Conservation (phyloP, 2,888 invertebrate species). For the Drosophila helvetica region DNA sequence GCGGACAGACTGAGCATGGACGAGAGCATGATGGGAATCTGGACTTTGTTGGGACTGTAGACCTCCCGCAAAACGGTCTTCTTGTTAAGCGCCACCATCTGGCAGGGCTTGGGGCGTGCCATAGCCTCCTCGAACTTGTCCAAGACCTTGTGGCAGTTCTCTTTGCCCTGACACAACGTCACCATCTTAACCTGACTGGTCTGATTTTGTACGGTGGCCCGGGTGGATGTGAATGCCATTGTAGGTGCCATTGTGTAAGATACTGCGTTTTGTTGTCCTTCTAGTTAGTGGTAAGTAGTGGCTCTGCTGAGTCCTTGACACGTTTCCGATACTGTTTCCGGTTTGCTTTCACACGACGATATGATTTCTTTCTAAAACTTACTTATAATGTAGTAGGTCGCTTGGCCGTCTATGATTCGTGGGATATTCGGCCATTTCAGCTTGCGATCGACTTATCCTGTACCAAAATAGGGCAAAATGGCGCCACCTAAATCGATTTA, state of each 20-base stretch:
- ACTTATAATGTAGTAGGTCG: conserved; percentile 54
- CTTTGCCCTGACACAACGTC: conserved; percentile 70
- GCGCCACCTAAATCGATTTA: too few relatives aligned
- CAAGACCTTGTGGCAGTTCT: conserved; percentile 59
- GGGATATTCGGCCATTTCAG: too few relatives aligned
- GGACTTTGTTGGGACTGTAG: background rate
- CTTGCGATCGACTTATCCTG: too few relatives aligned
- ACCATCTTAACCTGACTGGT: conserved; percentile 67
- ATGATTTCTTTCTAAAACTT: conserved; percentile 40
- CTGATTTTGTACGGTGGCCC: conserved; percentile 68
- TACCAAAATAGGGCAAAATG: conserved; percentile 67
- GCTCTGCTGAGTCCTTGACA: conserved; percentile 9
- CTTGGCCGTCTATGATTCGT: conserved; percentile 69
- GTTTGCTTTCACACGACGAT: background rate
- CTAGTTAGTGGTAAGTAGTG: too few relatives aligned
- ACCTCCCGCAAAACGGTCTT: conserved; percentile 16
- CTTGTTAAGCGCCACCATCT: conserved; percentile 3
- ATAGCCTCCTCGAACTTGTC: conserved; percentile 56
- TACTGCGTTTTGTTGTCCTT: conserved; percentile 28
- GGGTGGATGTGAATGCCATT: conserved; percentile 71
- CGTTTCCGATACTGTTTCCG: conserved; percentile 1
- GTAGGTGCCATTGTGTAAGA: conserved; percentile 82
- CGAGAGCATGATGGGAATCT: conserved; percentile 24
- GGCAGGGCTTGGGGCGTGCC: conserved; percentile 51
- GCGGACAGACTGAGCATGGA: conserved; percentile 43